These are phyloP conservation scores for Microcebus jonahi DNA, from an alignment of 2,113 vertebrate genomes.

Conservation along the genomic window DNA sequence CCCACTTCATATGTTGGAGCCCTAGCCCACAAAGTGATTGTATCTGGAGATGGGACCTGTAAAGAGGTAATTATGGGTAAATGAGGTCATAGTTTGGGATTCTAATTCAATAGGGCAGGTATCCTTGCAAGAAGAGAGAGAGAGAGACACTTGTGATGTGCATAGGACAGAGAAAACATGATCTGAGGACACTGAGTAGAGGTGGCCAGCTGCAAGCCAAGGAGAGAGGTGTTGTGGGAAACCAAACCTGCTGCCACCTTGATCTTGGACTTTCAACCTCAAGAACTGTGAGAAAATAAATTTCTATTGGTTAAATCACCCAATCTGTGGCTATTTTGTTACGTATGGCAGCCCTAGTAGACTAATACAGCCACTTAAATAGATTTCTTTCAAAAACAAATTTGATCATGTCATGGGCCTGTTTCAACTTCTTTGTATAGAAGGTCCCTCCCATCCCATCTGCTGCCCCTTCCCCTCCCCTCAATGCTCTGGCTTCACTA, in stretches of 20 bases:
- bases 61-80: not conserved
- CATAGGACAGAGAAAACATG: not conserved
- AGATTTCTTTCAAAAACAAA: not conserved
- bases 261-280: not conserved
- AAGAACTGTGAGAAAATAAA: not conserved
- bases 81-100: not conserved
- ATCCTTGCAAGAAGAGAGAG: not conserved
- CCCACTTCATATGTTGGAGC: not conserved
- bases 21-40: not conserved
- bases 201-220: not conserved
- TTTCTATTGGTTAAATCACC: not conserved
- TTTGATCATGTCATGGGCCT: not conserved
- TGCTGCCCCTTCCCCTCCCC: not conserved
- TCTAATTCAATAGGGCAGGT: not conserved
- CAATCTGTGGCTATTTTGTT: not conserved
- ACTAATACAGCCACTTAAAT: not conserved
- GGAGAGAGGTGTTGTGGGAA: not conserved
- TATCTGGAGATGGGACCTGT: not conserved
- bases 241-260: not conserved
- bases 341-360: not conserved
- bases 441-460: not conserved
- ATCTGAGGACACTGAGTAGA: not conserved
- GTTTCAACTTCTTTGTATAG: not conserved
- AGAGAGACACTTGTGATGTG: not conserved
- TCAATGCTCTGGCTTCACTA: not conserved